These are phyloP conservation scores for Sycobia sp. DNA, from an alignment of 1,140 invertebrate genomes.

Conservation along the genomic window DNA sequence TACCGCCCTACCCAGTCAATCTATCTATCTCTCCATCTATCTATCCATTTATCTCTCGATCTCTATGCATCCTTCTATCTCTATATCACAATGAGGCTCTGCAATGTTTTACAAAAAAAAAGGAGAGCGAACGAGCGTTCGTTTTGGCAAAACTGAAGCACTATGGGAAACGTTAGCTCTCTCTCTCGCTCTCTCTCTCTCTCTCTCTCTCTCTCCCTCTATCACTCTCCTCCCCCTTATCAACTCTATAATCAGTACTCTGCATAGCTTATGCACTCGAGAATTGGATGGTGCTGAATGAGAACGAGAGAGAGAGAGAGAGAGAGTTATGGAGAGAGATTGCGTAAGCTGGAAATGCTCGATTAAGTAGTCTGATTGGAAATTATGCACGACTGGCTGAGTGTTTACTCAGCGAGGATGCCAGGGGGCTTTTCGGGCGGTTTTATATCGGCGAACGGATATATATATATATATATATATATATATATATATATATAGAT, in stretches of 20 bases:
- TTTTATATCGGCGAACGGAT: constrained; percentile 25
- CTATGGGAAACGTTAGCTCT: constrained; percentile 18
- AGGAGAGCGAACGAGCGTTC: background rate
- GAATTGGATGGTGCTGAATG: too few species aligned
- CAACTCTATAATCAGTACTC: too few species aligned
- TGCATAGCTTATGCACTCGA: too few species aligned
- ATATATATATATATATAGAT: too few species aligned
- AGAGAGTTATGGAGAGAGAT: constrained; percentile 16
- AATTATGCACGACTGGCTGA: constrained; percentile 33
- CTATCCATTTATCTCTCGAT: background rate
- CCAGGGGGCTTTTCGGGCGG: background rate
- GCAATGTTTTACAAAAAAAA: constrained; percentile 14
- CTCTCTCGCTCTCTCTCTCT: too few species aligned
- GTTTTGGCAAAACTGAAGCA: constrained; percentile 30
- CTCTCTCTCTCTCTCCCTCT: too few species aligned
- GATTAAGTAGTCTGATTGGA: constrained; percentile 37
- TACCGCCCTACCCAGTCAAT: too few species aligned
- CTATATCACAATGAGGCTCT: background rate
- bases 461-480: too few species aligned
- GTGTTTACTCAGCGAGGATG: constrained; percentile 21
- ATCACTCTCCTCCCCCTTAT: too few species aligned
- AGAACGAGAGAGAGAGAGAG: too few species aligned
- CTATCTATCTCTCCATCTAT: background rate
- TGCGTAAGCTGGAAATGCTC: constrained; percentile 35
- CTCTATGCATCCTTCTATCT: background rate